Base-by-base conservation (phyloP, 1,140 invertebrate species). In the Yoshiicerus persimilis region DNA sequence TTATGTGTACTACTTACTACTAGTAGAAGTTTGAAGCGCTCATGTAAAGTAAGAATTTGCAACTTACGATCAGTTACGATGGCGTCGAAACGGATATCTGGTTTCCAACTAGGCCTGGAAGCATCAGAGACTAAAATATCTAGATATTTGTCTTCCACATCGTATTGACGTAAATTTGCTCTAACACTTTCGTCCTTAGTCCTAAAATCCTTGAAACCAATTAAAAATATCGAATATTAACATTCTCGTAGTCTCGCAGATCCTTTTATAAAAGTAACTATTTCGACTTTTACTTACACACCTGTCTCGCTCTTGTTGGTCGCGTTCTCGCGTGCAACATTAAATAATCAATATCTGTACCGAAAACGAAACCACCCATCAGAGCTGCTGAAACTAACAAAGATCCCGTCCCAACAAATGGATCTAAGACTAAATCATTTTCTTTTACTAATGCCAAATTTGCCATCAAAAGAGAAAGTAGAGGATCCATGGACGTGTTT, bases 401-500 rank as follows among this genome's bases (percentile, higher is more conserved):
- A 13, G 89, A 90, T 88, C 94, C 98, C 70, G 96, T 97, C 0
- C 98, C 98, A 20, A 99, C 98, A 94, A 99, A 99, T 0, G 98
- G 98, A 93, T 99, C 98, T 32, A 97, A 94, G 66, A 99, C 94
- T 0, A 99, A 88, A 92, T 96, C 95, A 6, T 96, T 95, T 3
- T 93, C 90, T 83, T 93, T 93, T 25, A 98, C 95, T 93, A 95
- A 93, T 1, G 96, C 97, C 92, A 99, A 96, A 93, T 99, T 99
- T 0, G 97, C 96, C 97, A 99, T 99, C 32, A 99, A 93, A 25
- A 99, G 92, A 4, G 97, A 96, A 1, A 99, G 93, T 90, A 97
- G 96, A 0, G 98, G 95, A 93, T 99, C 98, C 98, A 99, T 99
- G 91, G 96, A 97, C 0, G 98, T 99, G 92, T 99, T 99, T 8